Conservation (phyloP, 2,888 invertebrate genomes). For the Rapana venosa region DNA sequence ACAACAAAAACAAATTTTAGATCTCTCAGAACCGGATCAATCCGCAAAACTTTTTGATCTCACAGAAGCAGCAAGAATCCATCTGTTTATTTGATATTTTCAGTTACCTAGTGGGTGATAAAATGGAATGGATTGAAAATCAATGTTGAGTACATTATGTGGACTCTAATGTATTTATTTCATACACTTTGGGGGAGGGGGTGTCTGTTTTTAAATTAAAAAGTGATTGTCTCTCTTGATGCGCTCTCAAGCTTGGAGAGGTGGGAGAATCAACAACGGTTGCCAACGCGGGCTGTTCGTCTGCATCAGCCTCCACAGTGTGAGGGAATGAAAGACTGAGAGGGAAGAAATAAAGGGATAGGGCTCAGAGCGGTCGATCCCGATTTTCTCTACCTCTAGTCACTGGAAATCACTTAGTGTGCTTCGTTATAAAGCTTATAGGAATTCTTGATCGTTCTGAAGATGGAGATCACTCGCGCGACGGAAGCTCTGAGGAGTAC, state of each 20-base stretch:
- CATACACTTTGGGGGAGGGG: too few relatives aligned
- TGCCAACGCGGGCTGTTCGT: conserved; percentile 42
- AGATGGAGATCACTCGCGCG: conserved; percentile 41
- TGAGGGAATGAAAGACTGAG: background rate
- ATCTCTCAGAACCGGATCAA: too few relatives aligned
- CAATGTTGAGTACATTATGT: too few relatives aligned
- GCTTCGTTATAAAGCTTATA: background rate
- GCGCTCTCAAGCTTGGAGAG: background rate
- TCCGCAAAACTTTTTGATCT: too few relatives aligned
- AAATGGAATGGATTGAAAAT: too few relatives aligned
- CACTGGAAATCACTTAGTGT: background rate
- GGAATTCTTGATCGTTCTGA: background rate
- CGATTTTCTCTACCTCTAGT: background rate
- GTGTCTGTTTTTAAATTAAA: too few relatives aligned
- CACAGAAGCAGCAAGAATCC: too few relatives aligned
- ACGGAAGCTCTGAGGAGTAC: conserved; percentile 1
- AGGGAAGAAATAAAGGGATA: background rate
- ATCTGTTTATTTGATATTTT: too few relatives aligned
- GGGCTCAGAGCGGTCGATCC: background rate
- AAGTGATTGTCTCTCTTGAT: background rate
- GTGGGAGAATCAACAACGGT: conserved; percentile 38
- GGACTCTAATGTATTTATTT: too few relatives aligned
- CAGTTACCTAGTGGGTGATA: too few relatives aligned
- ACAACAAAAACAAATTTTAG: too few relatives aligned
- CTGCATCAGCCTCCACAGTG: background rate